Conservation (phyloP, 2,888 invertebrate genomes). For the Ormyrus pomaceus region DNA sequence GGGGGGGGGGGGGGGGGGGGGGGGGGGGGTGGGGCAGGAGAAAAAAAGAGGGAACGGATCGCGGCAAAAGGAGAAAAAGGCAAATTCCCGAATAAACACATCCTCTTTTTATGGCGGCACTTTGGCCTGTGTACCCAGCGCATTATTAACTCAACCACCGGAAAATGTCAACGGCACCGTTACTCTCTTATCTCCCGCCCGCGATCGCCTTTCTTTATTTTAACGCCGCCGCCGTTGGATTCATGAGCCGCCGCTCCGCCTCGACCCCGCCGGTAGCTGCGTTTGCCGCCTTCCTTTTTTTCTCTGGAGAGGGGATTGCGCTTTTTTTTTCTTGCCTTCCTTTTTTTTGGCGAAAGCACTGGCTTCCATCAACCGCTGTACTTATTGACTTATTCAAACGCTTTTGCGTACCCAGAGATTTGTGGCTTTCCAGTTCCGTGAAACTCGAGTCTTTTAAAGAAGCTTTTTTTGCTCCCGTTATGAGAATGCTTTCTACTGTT, state of each 20-base stretch:
- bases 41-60: slow-evolving; percentile 29
- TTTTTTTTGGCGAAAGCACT: slow-evolving; percentile 18
- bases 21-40: slow-evolving; percentile 44
- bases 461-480: slow-evolving; percentile 9
- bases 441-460: slow-evolving; percentile 54
- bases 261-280: slow-evolving; percentile 1
- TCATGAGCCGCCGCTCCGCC: slow-evolving; percentile 11
- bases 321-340: slow-evolving; percentile 4
- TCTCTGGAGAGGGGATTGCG: neutral
- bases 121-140: slow-evolving; percentile 71
- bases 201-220: slow-evolving; percentile 49
- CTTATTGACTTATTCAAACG: slow-evolving; percentile 56
- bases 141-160: slow-evolving; percentile 75
- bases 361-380: slow-evolving; percentile 41
- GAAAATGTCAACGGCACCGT: slow-evolving; percentile 73
- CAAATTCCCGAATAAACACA: slow-evolving; percentile 75
- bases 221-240: slow-evolving; percentile 30
- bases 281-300: slow-evolving; percentile 26
- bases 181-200: slow-evolving; percentile 64
- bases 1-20: too few species aligned
- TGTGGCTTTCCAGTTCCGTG: slow-evolving; percentile 53
- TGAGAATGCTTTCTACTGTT: neutral
- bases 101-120: slow-evolving; percentile 71
- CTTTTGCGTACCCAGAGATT: slow-evolving; percentile 44
- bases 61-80: slow-evolving; percentile 63